Evolutionary conservation across 1,140 invertebrate species (phyloP), one percentile per base, ranked within the genome.

Genomic region (Aphelinus certus): DNA sequence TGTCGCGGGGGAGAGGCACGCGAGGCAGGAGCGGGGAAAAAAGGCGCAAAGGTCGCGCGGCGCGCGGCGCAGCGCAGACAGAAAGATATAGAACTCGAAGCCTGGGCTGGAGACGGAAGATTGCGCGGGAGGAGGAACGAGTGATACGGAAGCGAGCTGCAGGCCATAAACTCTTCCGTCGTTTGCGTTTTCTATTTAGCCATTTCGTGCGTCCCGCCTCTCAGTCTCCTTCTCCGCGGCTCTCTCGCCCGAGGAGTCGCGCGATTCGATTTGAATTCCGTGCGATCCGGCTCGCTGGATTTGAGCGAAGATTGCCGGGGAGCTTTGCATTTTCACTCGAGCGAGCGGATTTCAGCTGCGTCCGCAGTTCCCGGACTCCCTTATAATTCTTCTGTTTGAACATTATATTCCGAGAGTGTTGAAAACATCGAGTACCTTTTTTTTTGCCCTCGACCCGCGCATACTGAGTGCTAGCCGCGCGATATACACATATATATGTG

Each of bases 171-270:
- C 79, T 85, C 78, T 69, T 76, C 75, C 82, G 80, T 83, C 83
- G 82, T 83, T 85, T 85, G 81, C 80, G 81, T 83, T 85, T 83
- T 85, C 83, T 85, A 83, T 84, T 85, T 84, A 84, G 82, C 83
- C 81, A 82, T 84, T 85, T 84, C 79, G 69, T 77, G 73, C 45
- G 57, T 65, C 60, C 48, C 47, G 60, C 76, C 73, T 73, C 58
- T 69, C 63, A 62, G 53, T 64, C 65, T 77, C 71, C 65, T 67
- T 77, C 71, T 71, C 78, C 68, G 60, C 26, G 26, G 65, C 71
- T 42, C 77, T 57, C 62, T 71, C 64, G 69, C 49, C 60, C 56
- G 26, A 26, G 26, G 26, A 26, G 26, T 26, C 26, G 26, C 26
- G 26, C 26, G 26, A 26, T 26, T 26, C 26, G 26, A 26, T 26